phyloP scores from a whole-genome alignment of 1,140 invertebrate species.

The Diachasma alloeum region DNA sequence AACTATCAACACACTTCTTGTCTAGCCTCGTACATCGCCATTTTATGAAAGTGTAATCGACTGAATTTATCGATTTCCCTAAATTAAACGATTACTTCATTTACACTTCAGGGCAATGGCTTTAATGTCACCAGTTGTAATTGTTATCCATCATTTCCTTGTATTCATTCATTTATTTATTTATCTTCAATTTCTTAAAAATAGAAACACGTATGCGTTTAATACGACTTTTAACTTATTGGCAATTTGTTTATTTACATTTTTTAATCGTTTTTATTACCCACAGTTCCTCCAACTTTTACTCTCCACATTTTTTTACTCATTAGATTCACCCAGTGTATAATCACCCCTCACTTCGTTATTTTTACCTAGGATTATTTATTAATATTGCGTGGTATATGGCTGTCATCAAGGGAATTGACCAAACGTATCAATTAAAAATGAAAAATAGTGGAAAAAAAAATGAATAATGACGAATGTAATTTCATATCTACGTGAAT shows the following conservation, averaged over 20 bases:
- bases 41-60: not conserved
- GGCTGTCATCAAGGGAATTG: not conserved
- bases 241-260: slow-evolving; percentile 29
- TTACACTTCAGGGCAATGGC: not conserved
- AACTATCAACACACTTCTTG: slow-evolving; percentile 51
- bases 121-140: not conserved
- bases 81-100: not conserved
- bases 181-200: slow-evolving; percentile 27
- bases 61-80: not conserved
- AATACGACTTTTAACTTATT: slow-evolving; percentile 28
- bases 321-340: not conserved
- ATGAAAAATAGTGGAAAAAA: not conserved
- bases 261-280: not conserved
- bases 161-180: slow-evolving; percentile 6
- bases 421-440: not conserved
- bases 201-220: slow-evolving; percentile 28
- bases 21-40: slow-evolving; percentile 41
- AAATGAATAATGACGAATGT: not conserved
- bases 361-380: not conserved
- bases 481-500: not conserved
- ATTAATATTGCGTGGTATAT: slow-evolving; percentile 1
- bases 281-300: not conserved
- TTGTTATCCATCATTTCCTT: not conserved
- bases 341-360: not conserved
- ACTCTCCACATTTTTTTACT: not conserved